Base-by-base conservation (phyloP, 2,888 invertebrate genomes). In the Laothoe populi region DNA sequence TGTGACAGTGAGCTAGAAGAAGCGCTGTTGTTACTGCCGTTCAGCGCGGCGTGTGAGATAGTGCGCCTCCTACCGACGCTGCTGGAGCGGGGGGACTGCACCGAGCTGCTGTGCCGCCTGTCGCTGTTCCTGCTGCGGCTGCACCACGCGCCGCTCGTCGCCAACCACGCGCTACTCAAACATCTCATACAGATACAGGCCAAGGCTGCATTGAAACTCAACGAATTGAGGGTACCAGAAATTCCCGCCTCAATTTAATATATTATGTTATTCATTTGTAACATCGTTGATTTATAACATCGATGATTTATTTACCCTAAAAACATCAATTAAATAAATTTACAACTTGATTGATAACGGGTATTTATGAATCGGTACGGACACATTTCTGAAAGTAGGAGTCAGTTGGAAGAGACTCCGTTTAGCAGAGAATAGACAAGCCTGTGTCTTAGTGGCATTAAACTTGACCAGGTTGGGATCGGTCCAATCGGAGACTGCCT, bases 1-100 rank as follows among this genome's bases (percentile, higher is more conserved):
- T n/a, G n/a, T n/a, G n/a, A 4, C 87, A 98, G 99, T 80, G 98
- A 99, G 79, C 87, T 99, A 65, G 98, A 99, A 86, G 98, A 98
- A 86, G 95, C 98, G 0, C 90, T 99, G 0, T 88, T 99, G 0
- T 91, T 98, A 11, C 87, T 99, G 48, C 98, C 99, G 0, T 97
- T 98, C 81, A 94, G 95, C 59, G 94, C 95, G 60, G 97, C 97
- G 0, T 95, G 96, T 75, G 96, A 97, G 59, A 92, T 99, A 57
- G 90, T 99, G 0, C 93, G 95, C 63, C 92, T 95, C 75, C 86
- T 99, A 65, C 95, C 96, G 0, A 80, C 88, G 5, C 90, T 98
- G 62, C 90, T 98, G 10, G 91, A 93, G 49, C 93, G 95, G 65
- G 95, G 95, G 38, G 96, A 95, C 78, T 90, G 96, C 82, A 93